Percentiles rank a stretch among this genome's conserved stretches.
phyloP scores from a whole-genome alignment of 2,113 vertebrate species.

The Eurypyga helias region DNA sequence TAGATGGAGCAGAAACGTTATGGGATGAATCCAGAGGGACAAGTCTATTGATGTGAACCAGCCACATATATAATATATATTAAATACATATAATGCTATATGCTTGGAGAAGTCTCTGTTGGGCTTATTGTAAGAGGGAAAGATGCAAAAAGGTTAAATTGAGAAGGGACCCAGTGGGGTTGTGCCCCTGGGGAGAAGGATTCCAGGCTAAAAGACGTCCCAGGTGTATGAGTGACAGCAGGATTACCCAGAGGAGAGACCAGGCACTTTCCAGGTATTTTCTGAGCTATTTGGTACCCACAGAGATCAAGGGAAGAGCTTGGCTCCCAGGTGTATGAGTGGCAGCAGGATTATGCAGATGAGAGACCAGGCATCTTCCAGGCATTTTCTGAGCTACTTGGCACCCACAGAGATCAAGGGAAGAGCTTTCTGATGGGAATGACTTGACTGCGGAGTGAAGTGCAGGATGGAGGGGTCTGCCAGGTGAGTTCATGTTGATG shows the following conservation, averaged over 20 bases:
- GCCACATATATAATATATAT: too few relatives aligned
- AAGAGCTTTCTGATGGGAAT: not conserved
- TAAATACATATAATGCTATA: not conserved
- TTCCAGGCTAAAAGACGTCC: not conserved
- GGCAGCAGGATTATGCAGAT: not conserved
- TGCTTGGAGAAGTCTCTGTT: not conserved
- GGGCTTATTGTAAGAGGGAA: not conserved
- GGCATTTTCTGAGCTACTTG: not conserved
- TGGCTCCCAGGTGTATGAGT: too few relatives aligned
- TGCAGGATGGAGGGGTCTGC: not conserved
- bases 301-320: not conserved
- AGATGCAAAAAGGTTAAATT: not conserved
- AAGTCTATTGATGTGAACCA: not conserved
- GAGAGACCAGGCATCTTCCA: not conserved
- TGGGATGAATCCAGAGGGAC: not conserved
- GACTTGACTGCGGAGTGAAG: not conserved
- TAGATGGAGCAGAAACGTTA: rapidly evolving
- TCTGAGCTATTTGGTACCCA: not conserved
- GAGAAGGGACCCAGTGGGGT: not conserved
- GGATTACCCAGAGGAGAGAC: not conserved
- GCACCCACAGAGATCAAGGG: not conserved
- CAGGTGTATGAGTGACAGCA: too few relatives aligned
- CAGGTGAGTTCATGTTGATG: not conserved
- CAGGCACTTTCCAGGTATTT: not conserved
- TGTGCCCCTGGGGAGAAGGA: not conserved